Conservation (phyloP, 2,888 invertebrate genomes). For the Belgica antarctica region DNA sequence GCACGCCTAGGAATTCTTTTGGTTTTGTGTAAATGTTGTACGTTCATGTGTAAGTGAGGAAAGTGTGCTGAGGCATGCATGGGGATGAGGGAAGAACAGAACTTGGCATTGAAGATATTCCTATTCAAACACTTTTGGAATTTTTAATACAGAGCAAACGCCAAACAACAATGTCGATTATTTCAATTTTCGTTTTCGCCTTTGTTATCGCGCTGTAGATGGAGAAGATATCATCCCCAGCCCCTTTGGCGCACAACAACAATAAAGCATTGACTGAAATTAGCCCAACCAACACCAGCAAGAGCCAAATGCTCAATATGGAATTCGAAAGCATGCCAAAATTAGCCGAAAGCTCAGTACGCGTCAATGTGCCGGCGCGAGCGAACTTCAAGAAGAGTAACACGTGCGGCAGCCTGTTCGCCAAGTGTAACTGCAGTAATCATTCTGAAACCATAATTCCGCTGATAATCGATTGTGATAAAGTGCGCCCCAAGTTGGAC, state of each 20-base stretch:
- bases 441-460: constrained; percentile 44
- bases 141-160: too few species aligned
- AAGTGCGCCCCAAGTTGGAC: constrained; percentile 41
- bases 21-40: constrained; percentile 6
- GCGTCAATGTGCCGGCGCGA: constrained; percentile 27
- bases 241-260: constrained; percentile 35
- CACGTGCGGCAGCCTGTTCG: constrained; percentile 52
- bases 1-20: constrained; percentile 26
- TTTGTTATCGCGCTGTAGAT: too few species aligned
- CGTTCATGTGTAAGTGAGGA: neutral
- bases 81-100: too few species aligned
- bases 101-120: neutral
- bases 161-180: too few species aligned
- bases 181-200: too few species aligned
- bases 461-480: constrained; percentile 37
- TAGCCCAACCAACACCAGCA: constrained; percentile 36
- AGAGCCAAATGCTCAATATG: neutral
- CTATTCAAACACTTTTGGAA: neutral
- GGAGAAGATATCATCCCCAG: constrained; percentile 42
- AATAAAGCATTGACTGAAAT: constrained; percentile 30
- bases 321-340: constrained; percentile 35
- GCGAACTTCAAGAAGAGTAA: constrained; percentile 50
- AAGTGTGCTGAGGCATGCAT: neutral
- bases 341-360: constrained; percentile 35
- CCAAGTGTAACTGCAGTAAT: constrained; percentile 50